Conservation (phyloP, 1,140 invertebrate species). For the Hetaerina americana region DNA sequence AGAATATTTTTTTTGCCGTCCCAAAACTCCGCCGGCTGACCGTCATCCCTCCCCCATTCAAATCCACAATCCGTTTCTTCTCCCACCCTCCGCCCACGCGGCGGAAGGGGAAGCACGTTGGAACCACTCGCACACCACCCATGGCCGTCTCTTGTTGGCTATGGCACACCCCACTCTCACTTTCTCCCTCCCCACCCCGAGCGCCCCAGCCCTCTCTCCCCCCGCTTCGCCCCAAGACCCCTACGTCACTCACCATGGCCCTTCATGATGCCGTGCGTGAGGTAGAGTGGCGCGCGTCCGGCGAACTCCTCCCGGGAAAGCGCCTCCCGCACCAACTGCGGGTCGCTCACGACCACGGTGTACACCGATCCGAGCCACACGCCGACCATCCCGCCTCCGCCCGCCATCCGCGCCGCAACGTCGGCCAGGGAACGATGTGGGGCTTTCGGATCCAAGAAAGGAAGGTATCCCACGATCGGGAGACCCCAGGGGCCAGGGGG, state of each 20-base stretch:
- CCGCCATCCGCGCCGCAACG: slow-evolving; percentile 44
- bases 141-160: too few species aligned
- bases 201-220: not conserved
- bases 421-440: slow-evolving; percentile 56
- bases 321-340: slow-evolving; percentile 48
- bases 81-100: too few species aligned
- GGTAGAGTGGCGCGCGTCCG: slow-evolving; percentile 59
- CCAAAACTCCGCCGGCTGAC: too few species aligned
- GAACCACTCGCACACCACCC: too few species aligned
- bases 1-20: too few species aligned
- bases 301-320: slow-evolving; percentile 53
- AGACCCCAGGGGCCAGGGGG: slow-evolving; percentile 67
- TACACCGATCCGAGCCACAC: slow-evolving; percentile 56
- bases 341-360: slow-evolving; percentile 60
- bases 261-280: slow-evolving; percentile 75
- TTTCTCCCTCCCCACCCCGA: not conserved
- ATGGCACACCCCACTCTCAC: too few species aligned
- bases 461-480: slow-evolving; percentile 64
- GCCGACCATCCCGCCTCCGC: not conserved
- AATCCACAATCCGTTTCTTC: too few species aligned
- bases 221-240: not conserved
- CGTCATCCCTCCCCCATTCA: too few species aligned
- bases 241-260: slow-evolving; percentile 56
- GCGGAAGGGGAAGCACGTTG: too few species aligned
- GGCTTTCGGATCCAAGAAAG: slow-evolving; percentile 46